These are phyloP conservation scores for Agapornis roseicollis DNA, from an alignment of 2,113 vertebrate genomes.

Conservation along the genomic window DNA sequence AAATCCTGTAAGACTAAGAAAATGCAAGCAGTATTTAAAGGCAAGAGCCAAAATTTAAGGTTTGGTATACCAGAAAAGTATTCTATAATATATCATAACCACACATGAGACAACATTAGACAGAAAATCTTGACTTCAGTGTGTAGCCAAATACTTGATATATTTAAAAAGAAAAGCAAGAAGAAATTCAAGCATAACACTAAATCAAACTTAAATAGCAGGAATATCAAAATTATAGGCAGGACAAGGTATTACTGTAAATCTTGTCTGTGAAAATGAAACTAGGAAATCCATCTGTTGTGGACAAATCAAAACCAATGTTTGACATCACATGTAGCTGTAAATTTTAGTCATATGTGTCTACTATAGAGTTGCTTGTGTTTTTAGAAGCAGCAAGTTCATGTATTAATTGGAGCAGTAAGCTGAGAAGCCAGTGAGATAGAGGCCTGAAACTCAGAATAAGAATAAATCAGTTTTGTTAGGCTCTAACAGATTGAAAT, in stretches of 20 bases:
- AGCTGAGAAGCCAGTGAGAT: constrained; percentile 34
- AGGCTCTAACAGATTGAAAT: constrained; percentile 65
- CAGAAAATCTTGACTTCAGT: background rate
- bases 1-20: background rate
- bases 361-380: background rate
- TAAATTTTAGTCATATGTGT: constrained; percentile 28
- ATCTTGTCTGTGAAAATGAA: background rate
- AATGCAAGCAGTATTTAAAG: background rate
- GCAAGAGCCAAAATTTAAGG: background rate
- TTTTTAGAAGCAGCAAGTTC: constrained; percentile 22
- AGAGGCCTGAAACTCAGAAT: constrained; percentile 43
- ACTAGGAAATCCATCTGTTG: background rate
- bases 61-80: background rate
- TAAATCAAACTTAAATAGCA: background rate
- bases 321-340: background rate
- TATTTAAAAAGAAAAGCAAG: background rate
- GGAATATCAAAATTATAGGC: background rate
- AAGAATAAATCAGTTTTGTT: constrained; percentile 69
- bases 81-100: background rate
- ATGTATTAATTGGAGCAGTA: constrained; percentile 38
- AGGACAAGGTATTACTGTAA: background rate
- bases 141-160: background rate
- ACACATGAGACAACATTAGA: background rate
- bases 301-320: background rate
- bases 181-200: background rate